These are phyloP conservation scores for Amphimallon solstitiale DNA, from an alignment of 2,888 invertebrate species.

Conservation along the genomic window DNA sequence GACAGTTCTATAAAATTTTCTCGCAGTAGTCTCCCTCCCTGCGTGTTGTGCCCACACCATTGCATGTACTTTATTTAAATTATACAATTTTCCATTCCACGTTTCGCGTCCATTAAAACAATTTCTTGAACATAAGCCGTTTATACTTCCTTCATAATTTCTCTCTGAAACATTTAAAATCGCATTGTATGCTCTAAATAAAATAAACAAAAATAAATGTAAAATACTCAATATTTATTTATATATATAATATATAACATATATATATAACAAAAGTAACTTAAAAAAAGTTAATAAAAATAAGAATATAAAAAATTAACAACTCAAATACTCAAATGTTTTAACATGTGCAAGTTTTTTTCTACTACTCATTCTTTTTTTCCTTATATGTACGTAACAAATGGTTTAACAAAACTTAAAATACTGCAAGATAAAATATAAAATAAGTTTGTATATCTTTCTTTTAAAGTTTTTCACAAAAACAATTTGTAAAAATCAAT, in stretches of 20 bases:
- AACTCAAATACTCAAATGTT: constrained; percentile 33
- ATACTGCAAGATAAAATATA: constrained; percentile 25
- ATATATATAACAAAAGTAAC: constrained; percentile 33
- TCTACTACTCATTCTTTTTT: not conserved
- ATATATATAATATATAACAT: constrained; percentile 34
- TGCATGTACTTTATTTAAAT: too few relatives aligned
- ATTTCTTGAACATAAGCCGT: too few relatives aligned
- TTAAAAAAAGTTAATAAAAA: constrained; percentile 23
- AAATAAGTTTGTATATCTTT: not conserved
- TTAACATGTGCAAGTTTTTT: constrained; percentile 18
- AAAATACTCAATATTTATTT: constrained; percentile 32
- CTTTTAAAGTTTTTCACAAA: not conserved
- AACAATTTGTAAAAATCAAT: not conserved
- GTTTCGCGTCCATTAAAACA: too few relatives aligned
- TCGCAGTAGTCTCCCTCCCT: too few relatives aligned
- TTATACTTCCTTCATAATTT: too few relatives aligned
- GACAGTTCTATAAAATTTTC: too few relatives aligned
- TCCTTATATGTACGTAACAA: constrained; percentile 24
- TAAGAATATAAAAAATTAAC: constrained; percentile 32
- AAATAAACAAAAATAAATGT: not conserved
- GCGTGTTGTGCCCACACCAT: too few relatives aligned
- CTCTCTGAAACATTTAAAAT: too few relatives aligned
- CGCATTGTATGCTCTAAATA: too few relatives aligned
- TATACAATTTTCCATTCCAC: too few relatives aligned
- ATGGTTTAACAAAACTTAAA: constrained; percentile 28